Evolutionary conservation across 2,797 vertebrate genomes (phyloP).

Genomic region (Rhodeus uyekii): DNA sequence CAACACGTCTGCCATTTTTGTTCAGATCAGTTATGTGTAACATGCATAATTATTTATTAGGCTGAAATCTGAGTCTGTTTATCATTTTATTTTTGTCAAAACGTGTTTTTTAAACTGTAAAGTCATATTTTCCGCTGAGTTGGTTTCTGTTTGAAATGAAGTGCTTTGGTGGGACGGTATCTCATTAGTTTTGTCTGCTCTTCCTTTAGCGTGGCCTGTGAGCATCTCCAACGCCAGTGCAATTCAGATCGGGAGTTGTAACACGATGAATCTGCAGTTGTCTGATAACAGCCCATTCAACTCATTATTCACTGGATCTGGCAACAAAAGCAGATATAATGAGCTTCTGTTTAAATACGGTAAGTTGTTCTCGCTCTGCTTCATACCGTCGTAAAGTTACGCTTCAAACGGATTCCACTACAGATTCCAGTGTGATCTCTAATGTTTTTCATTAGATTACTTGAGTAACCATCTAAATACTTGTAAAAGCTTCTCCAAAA

Average conservation of each 20-base stretch:
- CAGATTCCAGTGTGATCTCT: neutral
- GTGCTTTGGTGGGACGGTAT: neutral
- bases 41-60: neutral
- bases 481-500: neutral
- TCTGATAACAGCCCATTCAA: conserved; percentile 44
- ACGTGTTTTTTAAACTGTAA: neutral
- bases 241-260: conserved; percentile 88
- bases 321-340: conserved; percentile 52
- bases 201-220: conserved; percentile 60
- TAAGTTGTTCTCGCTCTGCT: conserved; percentile 52
- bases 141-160: neutral
- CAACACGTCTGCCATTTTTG: neutral
- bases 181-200: conserved; percentile 38
- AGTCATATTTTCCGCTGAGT: neutral
- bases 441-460: neutral
- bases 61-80: neutral
- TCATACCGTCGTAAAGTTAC: no score
- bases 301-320: conserved; percentile 22
- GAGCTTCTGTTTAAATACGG: conserved; percentile 72
- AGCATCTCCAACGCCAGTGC: conserved; percentile 79
- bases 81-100: neutral
- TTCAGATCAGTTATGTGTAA: neutral
- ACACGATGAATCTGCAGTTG: conserved; percentile 78
- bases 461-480: neutral
- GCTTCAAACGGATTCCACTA: no score